These are phyloP conservation scores for Archaeoteleia sp. DNA, from an alignment of 2,888 invertebrate species.

Conservation along the genomic window DNA sequence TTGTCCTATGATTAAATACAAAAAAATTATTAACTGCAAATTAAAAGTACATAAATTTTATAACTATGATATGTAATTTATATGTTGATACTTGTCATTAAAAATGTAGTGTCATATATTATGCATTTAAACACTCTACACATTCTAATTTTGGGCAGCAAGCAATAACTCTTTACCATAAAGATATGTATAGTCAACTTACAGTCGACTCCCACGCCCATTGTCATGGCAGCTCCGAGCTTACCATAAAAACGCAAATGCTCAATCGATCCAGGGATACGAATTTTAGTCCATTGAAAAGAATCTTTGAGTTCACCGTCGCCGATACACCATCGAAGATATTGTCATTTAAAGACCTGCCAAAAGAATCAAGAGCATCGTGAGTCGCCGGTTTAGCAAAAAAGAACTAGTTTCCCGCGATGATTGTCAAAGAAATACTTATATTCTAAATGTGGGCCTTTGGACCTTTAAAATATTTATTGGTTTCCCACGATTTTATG, in stretches of 20 bases:
- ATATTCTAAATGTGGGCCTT: conserved; percentile 46
- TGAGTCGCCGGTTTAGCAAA: conserved; percentile 33
- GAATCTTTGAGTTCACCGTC: conserved; percentile 38
- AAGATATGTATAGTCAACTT: conserved; percentile 63
- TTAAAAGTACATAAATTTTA: no score
- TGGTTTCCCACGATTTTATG: conserved; percentile 38
- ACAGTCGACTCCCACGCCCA: conserved; percentile 71
- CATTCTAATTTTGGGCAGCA: conserved; percentile 40
- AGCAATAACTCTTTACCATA: conserved; percentile 63
- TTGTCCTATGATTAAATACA: no score
- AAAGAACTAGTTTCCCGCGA: conserved; percentile 47
- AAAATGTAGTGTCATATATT: conserved; percentile 15
- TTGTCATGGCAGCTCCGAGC: conserved; percentile 65
- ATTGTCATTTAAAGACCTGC: conserved; percentile 67
- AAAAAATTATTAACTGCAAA: neutral
- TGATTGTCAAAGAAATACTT: no score
- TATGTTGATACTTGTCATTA: no score
- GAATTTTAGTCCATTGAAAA: conserved; percentile 57
- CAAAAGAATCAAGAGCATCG: conserved; percentile 60
- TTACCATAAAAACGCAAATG: conserved; percentile 67
- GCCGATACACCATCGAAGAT: conserved; percentile 63
- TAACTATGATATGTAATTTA: no score
- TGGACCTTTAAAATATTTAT: conserved; percentile 49
- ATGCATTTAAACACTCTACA: no score
- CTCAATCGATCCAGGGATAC: conserved; percentile 56